phyloP scores from a whole-genome alignment of 2,888 invertebrate genomes.

The Oeneis ivallda region DNA sequence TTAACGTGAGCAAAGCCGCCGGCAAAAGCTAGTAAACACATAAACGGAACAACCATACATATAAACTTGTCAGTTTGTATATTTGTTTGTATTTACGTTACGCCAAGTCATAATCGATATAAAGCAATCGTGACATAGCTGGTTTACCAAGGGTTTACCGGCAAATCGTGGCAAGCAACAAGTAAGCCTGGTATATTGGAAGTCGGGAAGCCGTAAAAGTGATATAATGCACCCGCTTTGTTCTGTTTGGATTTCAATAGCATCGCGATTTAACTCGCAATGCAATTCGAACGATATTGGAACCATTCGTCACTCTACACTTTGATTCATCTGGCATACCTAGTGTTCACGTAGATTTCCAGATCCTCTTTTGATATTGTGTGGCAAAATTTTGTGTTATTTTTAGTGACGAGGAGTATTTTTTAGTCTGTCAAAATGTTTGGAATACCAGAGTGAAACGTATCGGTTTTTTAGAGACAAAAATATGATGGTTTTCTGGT shows the following conservation, averaged over 20 bases:
- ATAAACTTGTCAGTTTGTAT: too few species aligned
- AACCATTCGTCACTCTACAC: conserved; percentile 3
- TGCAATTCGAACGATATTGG: conserved; percentile 4
- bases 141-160: neutral
- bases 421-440: too few species aligned
- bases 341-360: neutral
- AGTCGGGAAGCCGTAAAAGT: neutral
- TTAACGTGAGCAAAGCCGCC: too few species aligned
- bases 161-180: neutral
- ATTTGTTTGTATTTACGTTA: too few species aligned
- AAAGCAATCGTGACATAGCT: neutral
- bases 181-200: neutral
- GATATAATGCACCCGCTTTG: conserved; percentile 6
- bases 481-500: too few species aligned
- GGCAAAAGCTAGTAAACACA: too few species aligned
- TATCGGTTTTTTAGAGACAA: too few species aligned
- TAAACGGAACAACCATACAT: too few species aligned
- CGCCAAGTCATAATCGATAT: neutral
- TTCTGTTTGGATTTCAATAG: conserved; percentile 10
- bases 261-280: neutral
- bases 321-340: neutral
- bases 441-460: too few species aligned
- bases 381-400: neutral
- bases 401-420: neutral
- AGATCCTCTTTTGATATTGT: too few species aligned